Evolutionary conservation across 2,888 invertebrate genomes (phyloP), one percentile per base, ranked within the genome.

Genomic region (Zygaena filipendulae): DNA sequence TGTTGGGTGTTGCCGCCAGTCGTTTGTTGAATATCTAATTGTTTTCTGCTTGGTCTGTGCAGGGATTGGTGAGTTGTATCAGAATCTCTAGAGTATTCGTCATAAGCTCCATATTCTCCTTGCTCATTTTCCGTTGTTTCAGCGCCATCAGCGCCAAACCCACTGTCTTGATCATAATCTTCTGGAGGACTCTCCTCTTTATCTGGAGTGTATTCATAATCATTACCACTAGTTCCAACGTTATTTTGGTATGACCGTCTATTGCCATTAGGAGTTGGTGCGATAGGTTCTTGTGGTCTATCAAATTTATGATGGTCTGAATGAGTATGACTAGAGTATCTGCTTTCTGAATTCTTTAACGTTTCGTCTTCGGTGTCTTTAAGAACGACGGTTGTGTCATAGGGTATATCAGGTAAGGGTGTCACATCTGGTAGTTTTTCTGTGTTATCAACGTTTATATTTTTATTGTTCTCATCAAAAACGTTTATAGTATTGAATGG

Each of bases 1-100:
- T 84, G 83, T 49, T 88, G 88, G n/a, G 80, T 82, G 45, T 83
- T 86, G 12, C 79, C 75, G 8, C 79, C 72, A n/a, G 62, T 64
- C 9, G 64, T 63, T 55, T 82, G 82, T 40, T 60, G 64, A 7
- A 82, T 68, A 30, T 81, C 70, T 12, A 75, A 38, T 11, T 55
- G 62, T 47, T 64, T 72, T 33, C 51, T 55, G 36, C 47, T 58
- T 20, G 60, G 47, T 41, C 45, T 60, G 46, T 61, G 54, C 28
- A 67, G 47, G 20, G 69, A 59, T 43, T 71, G 64, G 40, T 72
- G 71, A 16, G 62, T 59, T 24, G 57, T 43, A 38, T 62, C 61
- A 9, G 55, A 37, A 31, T 49, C 49, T 52, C 56, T 64, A 40
- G 82, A 61, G 42, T 72, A 77, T 34, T 86, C 83, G 38, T 86